A percentile compares a stretch with the other conserved stretches of the same genome.
phyloP scores from a whole-genome alignment of 2,113 vertebrate species.

The Ctenodactylus gundi region DNA sequence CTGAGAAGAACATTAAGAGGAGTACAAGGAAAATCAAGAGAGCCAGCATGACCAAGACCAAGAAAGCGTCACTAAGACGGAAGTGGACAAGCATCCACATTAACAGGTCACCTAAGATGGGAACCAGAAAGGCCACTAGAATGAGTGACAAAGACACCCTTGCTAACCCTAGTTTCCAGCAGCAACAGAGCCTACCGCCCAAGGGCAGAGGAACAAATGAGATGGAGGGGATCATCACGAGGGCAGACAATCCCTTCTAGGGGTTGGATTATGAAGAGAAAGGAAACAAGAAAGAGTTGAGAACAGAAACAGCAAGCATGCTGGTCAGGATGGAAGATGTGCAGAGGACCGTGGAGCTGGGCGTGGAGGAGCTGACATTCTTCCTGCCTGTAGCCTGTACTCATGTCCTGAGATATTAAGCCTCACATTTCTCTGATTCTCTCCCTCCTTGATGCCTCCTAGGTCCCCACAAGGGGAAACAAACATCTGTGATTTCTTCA shows the following conservation, averaged over 20 bases:
- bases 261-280: not conserved
- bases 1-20: not conserved
- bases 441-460: not conserved
- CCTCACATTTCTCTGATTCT: not conserved
- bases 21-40: not conserved
- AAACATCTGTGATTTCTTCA: not conserved
- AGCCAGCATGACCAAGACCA: not conserved
- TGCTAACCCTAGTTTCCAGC: not conserved
- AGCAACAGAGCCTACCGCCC: not conserved
- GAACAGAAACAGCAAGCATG: not conserved
- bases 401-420: not conserved
- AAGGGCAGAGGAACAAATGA: not conserved
- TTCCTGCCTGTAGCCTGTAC: not conserved
- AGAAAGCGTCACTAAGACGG: not conserved
- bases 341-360: not conserved
- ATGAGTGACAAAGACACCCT: not conserved
- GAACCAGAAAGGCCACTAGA: not conserved
- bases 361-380: not conserved
- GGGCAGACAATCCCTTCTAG: not conserved
- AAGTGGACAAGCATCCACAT: not conserved
- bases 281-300: not conserved
- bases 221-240: not conserved
- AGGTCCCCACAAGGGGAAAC: not conserved
- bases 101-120: not conserved
- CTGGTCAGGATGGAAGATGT: not conserved